These are phyloP conservation scores for Gavialis gangeticus DNA, from an alignment of 2,113 vertebrate genomes.

Conservation along the genomic window DNA sequence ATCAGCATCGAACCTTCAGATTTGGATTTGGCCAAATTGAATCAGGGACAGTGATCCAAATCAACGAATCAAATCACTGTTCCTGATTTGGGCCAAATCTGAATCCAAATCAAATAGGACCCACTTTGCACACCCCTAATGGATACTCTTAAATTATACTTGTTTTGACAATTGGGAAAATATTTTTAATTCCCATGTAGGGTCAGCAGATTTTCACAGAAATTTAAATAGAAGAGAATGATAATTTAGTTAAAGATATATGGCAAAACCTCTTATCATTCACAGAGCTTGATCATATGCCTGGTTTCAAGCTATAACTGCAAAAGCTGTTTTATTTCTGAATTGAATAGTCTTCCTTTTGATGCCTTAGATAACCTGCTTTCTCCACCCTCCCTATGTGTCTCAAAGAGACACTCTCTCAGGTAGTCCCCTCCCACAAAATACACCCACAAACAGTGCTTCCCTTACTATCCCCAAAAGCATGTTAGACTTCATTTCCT, in stretches of 20 bases:
- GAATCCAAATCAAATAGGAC: too few species aligned
- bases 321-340: not conserved
- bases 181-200: not conserved
- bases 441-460: not conserved
- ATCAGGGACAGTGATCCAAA: too few species aligned
- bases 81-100: too few species aligned
- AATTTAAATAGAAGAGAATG: not conserved
- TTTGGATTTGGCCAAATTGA: too few species aligned
- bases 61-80: too few species aligned
- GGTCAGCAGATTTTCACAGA: not conserved
- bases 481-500: not conserved
- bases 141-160: not conserved
- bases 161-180: not conserved
- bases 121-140: too few species aligned
- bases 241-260: not conserved
- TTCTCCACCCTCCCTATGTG: not conserved
- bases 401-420: not conserved
- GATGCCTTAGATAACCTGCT: constrained; percentile 1
- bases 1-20: too few species aligned
- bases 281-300: not conserved
- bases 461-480: not conserved
- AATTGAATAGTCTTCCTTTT: not conserved
- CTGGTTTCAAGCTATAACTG: constrained; percentile 1
- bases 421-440: not conserved
- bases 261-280: not conserved